Base-by-base conservation (phyloP, 1,140 invertebrate species). In the Magallana gigas region DNA sequence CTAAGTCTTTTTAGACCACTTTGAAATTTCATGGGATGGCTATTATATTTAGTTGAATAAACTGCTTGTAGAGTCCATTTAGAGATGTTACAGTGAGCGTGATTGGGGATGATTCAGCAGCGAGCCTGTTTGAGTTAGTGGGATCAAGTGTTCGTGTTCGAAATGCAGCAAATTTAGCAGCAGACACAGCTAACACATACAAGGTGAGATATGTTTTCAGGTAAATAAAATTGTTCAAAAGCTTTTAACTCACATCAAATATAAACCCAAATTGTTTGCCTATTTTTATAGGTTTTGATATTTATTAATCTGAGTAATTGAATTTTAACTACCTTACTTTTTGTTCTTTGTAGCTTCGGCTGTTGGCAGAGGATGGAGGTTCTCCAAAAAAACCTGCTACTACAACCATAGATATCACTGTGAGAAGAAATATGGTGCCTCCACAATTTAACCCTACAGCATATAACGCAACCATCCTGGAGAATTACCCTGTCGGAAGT, bases 401-500 rank as follows among this genome's bases (percentile, higher is more conserved):
- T n/a, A 60, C 90, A 9, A 86, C 82, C 48, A 90, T 92, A 14
- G 87, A 29, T 12, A 93, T 93, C 11, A 90, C 18, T 48, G 91
- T 93, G 83, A 90, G 91, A 56, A 88, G 91, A 11, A 95, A 95
- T 83, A 92, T 95, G 59, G 85, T 90, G 29, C 86, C 92, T 1
- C 98, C 98, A 9, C 96, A 97, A 16, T 98, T 98, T 92, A 71
- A 59, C n/a, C n/a, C 76, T 12, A 18, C 62, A 8, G 64, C 29
- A 14, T 88, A 86, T 58, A 89, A 84, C 18, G 68, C 83, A 5
- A 85, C 60, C 14, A 89, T 92, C 29, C 57, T 85, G 14, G 91
- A 92, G 80, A 87, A 85, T 11, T 86, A 64, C 4, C 56, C 64
- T 18, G 82, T 89, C 8, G 88, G 88, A 56, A 83, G 48, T 9